phyloP scores from a whole-genome alignment of 2,797 vertebrate genomes.

The Numenius phaeopus region DNA sequence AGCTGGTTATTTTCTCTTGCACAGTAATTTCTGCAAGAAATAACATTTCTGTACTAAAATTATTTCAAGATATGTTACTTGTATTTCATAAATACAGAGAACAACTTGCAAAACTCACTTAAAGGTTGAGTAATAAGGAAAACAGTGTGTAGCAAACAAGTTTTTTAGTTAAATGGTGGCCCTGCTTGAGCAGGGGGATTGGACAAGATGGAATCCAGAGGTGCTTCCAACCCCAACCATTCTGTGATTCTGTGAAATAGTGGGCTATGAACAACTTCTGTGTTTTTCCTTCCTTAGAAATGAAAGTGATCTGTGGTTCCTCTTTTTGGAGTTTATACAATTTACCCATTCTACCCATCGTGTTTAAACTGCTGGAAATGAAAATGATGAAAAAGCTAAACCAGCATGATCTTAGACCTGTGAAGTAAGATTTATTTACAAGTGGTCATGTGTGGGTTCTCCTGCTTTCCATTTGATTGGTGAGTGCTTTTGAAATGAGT shows the following conservation, averaged over 20 bases:
- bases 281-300: not conserved
- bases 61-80: not conserved
- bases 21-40: not conserved
- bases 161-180: not conserved
- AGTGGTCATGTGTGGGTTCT: not conserved
- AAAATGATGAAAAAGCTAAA: not conserved
- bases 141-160: not conserved
- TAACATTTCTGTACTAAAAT: not conserved
- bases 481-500: not conserved
- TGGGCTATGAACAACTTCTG: not conserved
- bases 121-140: not conserved
- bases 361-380: not conserved
- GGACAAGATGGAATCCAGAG: not conserved
- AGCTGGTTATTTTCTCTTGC: not conserved
- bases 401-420: accelerated
- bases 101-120: not conserved
- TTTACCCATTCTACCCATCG: not conserved
- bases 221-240: not conserved
- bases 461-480: not conserved
- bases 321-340: not conserved
- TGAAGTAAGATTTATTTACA: not conserved
- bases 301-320: not conserved
- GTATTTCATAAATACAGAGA: not conserved
- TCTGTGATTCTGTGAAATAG: not conserved
- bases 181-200: not conserved